These are phyloP conservation scores for Denticeps clupeoides DNA, from an alignment of 2,797 vertebrate species.

Conservation along the genomic window DNA sequence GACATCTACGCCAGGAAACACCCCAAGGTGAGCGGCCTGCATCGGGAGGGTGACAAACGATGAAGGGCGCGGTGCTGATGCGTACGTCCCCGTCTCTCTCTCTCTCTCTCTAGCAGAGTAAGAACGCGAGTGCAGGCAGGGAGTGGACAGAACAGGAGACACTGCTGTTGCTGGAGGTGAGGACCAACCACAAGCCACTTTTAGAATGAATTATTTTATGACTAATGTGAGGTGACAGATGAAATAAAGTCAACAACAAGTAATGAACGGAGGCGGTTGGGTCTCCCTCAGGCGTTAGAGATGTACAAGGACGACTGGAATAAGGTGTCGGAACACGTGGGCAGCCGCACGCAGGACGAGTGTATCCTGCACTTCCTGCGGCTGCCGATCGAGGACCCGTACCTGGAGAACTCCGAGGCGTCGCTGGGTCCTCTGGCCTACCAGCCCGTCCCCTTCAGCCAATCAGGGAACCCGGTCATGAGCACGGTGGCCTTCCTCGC, in stretches of 20 bases:
- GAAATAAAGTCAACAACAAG: no score
- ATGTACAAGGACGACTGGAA: conserved; percentile 99
- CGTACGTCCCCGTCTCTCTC: no score
- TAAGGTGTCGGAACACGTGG: conserved; percentile 94
- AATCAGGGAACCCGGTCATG: conserved; percentile 95
- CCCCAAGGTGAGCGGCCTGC: conserved; percentile 63
- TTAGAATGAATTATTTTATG: not conserved
- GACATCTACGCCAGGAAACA: conserved; percentile 92
- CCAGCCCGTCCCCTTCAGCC: conserved; percentile 93
- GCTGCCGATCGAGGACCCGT: conserved; percentile 91
- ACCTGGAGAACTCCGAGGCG: conserved; percentile 85
- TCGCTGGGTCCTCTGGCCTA: conserved; percentile 87
- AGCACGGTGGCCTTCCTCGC: conserved; percentile 95
- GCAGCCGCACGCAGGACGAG: conserved; percentile 91
- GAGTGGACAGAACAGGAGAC: conserved; percentile 98
- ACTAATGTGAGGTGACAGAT: not conserved
- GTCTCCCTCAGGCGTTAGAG: conserved; percentile 77
- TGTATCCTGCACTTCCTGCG: conserved; percentile 93
- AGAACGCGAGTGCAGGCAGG: conserved; percentile 84
- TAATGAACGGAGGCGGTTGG: no score
- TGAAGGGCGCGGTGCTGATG: no score
- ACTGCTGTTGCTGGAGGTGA: conserved; percentile 82
- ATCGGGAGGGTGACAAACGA: no score
- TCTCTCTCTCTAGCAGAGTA: conserved; percentile 59
- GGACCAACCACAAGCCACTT: conserved; percentile 10